These are phyloP conservation scores for Drosophila borborema DNA, from an alignment of 2,888 invertebrate species.

Conservation along the genomic window DNA sequence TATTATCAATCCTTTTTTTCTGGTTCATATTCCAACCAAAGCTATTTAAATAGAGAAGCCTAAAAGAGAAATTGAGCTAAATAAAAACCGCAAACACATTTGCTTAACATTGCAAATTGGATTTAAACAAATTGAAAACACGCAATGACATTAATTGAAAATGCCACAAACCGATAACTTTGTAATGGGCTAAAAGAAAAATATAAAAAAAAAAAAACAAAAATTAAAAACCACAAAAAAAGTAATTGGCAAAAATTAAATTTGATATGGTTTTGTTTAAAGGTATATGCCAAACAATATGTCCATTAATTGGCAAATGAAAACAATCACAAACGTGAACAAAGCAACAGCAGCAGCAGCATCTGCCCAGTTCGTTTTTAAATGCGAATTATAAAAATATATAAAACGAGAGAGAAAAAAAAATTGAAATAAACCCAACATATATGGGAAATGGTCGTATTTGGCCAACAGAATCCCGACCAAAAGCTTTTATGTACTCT, in stretches of 20 bases:
- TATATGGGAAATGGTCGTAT: slow-evolving; percentile 24
- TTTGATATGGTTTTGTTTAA: slow-evolving; percentile 58
- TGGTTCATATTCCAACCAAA: background rate
- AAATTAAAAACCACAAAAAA: background rate
- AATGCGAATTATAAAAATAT: slow-evolving; percentile 41
- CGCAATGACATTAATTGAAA: slow-evolving; percentile 52
- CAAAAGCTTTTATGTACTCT: slow-evolving; percentile 70
- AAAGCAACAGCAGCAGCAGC: background rate
- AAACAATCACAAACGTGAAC: slow-evolving; percentile 35
- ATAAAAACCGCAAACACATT: slow-evolving; percentile 30
- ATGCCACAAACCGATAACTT: slow-evolving; percentile 42
- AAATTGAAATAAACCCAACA: background rate
- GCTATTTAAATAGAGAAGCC: slow-evolving; percentile 17
- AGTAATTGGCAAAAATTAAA: slow-evolving; percentile 52
- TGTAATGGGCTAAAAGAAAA: slow-evolving; percentile 12
- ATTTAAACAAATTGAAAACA: slow-evolving; percentile 60
- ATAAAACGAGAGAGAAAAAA: slow-evolving; percentile 15
- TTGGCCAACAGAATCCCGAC: slow-evolving; percentile 27
- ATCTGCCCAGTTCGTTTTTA: slow-evolving; percentile 28
- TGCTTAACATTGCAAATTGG: slow-evolving; percentile 36
- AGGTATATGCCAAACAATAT: slow-evolving; percentile 61
- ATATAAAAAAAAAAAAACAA: slow-evolving; percentile 5
- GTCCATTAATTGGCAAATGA: slow-evolving; percentile 70
- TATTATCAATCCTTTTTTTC: background rate
- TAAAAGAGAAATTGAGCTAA: slow-evolving; percentile 32